Conservation (phyloP, 1,140 invertebrate species). For the Lanistes nyassanus region DNA sequence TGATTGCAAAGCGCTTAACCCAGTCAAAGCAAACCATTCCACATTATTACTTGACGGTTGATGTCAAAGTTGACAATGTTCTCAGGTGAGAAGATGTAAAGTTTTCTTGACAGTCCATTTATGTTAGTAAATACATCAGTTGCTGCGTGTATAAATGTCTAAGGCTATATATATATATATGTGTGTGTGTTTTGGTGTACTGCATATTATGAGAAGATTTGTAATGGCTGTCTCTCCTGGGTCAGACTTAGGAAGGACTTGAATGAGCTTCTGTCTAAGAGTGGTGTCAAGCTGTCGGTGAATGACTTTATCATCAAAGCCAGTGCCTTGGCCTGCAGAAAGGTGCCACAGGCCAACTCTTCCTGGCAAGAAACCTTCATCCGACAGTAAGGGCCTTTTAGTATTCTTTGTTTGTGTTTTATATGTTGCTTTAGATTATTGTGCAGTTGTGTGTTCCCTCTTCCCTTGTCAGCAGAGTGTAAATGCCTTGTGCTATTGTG, state of each 20-base stretch:
- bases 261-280: conserved; percentile 82
- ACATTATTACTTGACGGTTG: conserved; percentile 94
- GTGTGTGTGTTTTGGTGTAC: not conserved
- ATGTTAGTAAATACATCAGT: too few species aligned
- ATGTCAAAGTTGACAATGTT: conserved; percentile 85
- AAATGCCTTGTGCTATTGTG: too few species aligned
- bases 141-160: too few species aligned
- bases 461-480: too few species aligned
- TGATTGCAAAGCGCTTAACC: conserved; percentile 86
- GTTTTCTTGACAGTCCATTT: conserved; percentile 6
- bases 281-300: conserved; percentile 88
- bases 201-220: not conserved
- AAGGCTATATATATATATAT: not conserved
- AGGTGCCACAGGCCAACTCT: conserved; percentile 95
- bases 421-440: too few species aligned
- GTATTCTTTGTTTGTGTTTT: too few species aligned
- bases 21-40: conserved; percentile 94
- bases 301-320: conserved; percentile 99
- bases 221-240: conserved; percentile 11
- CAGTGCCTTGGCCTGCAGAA: conserved; percentile 87
- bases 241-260: conserved; percentile 77
- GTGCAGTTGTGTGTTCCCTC: too few species aligned
- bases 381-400: conserved; percentile 79
- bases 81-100: conserved; percentile 66
- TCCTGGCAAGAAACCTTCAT: conserved; percentile 96